Base-by-base conservation (phyloP, 2,888 invertebrate genomes). In the Polylopha cassiicola region DNA sequence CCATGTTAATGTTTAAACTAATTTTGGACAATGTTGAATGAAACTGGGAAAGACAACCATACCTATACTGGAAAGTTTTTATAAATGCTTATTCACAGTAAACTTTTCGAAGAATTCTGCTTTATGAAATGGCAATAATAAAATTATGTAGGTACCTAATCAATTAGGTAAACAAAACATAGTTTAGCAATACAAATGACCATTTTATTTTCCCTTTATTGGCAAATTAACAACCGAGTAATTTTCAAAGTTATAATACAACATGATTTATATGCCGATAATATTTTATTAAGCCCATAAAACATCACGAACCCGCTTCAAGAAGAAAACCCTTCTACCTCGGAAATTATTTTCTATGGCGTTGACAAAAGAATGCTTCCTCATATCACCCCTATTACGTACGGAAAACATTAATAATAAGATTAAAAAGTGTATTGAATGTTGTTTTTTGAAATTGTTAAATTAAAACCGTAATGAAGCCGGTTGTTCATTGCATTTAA, bases 241-340 rank as follows among this genome's bases (percentile, higher is more conserved):
- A 71, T 72, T 73, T 69, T 53, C 58, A 46, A 61, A 57, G 51
- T 54, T 53, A 58, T 59, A 70, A 69, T 65, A 63, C 64, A 48
- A 41, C 47, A 49, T 76, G 73, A 80, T 79, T 78, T 78, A 80
- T 77, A 58, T 44, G 49, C 53, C 63, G 60, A 68, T 69, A 58
- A 71, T 73, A 70, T 77, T 76, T 78, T 79, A 77, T 74, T 66
- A 72, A 56, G 50, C 59, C 61, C 53, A 74, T 80, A 75, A 79
- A 79, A 65, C 63, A 75, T 68, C 63, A 59, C 53, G 50, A 61
- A 58, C 60, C 55, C 58, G 55, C 51, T 59, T 60, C 60, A 58
- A 50, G 53, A 60, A 61, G 51, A 64, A 70, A 61, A 64, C 68
- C 60, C 65, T 66, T 60, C 55, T 64, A 55, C 61, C 51, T 55